Base-by-base conservation (phyloP, 2,797 vertebrate genomes). In the Astyanax mexicanus region DNA sequence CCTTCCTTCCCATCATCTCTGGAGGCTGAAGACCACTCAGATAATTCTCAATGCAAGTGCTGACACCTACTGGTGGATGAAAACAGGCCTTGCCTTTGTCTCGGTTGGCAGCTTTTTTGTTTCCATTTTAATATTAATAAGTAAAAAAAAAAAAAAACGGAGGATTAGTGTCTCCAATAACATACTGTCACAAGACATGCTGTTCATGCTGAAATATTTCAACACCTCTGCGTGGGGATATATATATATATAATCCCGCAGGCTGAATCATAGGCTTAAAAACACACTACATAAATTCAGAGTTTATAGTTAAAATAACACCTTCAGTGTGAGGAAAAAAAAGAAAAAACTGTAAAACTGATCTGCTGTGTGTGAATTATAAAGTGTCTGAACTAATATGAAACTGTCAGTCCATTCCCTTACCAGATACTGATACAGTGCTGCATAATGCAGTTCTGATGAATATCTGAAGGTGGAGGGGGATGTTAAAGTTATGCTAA, bases 1-100 rank as follows among this genome's bases (percentile, higher is more conserved):
- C 74, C 68, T 72, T n/a, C 47, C 49, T 37, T 1, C n/a, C n/a
- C n/a, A n/a, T n/a, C n/a, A n/a, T 51, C 66, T 8, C 55, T 70
- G 49, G 15, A 27, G 2, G 13, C 25, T 19, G 8, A 54, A 17
- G 19, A 40, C 3, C 40, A 32, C 32, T 70, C 45, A 2, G 29
- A 21, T 37, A 62, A 79, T 74, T 76, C 6, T 52, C 61, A 89
- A 89, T 78, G 89, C 80, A 69, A 81, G 84, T 81, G 88, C 85
- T 85, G 92, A 88, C 93, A 92, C 81, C 93, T 91, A 81, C 86
- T 91, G 92, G 90, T 25, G 29, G 25, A 17, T 29, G 42, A 35
- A 61, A 21, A n/a, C n/a, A 19, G n/a, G 25, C 29, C 11, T 32
- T 69, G 13, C 17, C 21, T 32, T 19, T 15, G 1, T 27, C 54